phyloP scores from a whole-genome alignment of 2,113 vertebrate genomes.

The Scomber japonicus region DNA sequence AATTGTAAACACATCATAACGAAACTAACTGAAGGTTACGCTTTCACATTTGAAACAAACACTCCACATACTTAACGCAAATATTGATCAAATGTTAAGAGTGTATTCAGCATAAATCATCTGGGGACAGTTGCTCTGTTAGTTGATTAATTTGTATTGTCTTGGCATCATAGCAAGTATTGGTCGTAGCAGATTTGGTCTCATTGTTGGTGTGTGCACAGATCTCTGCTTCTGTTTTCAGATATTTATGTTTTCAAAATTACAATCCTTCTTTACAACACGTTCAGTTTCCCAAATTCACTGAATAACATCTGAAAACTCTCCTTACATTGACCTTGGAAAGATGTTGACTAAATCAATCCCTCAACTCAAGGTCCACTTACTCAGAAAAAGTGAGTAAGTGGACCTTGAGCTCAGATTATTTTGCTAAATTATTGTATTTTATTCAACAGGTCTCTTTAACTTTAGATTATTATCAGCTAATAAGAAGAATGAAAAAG shows the following conservation, averaged over 20 bases:
- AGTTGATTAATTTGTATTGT: neutral
- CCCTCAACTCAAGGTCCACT: neutral
- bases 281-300: neutral
- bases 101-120: no score
- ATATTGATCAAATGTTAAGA: no score
- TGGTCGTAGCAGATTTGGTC: neutral
- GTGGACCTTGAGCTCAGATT: neutral
- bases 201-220: neutral
- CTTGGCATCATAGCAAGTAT: neutral
- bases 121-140: no score
- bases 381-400: neutral
- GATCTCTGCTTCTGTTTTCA: neutral
- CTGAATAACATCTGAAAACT: neutral
- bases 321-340: no score
- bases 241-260: neutral
- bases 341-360: neutral
- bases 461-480: no score
- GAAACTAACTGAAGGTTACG: neutral
- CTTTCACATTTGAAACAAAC: conserved; percentile 3
- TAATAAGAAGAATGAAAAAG: neutral
- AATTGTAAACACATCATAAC: neutral
- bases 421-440: neutral
- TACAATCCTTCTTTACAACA: neutral
- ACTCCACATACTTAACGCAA: neutral
- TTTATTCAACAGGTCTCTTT: no score